Evolutionary conservation across 2,113 vertebrate species (phyloP).

Genomic region (Sceloporus tristichus): DNA sequence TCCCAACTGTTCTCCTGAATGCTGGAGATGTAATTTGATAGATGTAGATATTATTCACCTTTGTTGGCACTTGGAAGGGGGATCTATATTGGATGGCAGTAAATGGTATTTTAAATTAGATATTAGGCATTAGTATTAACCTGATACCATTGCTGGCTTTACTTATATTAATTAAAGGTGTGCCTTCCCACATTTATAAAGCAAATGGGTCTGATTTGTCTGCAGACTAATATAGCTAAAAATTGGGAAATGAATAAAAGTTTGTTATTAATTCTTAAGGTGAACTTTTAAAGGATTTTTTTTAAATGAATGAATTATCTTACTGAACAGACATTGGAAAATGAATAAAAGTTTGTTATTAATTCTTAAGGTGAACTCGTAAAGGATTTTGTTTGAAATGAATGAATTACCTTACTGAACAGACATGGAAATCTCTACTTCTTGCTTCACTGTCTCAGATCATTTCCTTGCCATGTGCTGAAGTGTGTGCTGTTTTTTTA

Average conservation of each 20-base stretch:
- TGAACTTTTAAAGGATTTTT: not conserved
- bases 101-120: not conserved
- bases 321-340: not conserved
- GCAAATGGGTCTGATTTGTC: not conserved
- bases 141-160: not conserved
- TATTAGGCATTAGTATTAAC: not conserved
- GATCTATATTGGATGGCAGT: not conserved
- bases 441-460: not conserved
- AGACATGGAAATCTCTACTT: not conserved
- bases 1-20: not conserved
- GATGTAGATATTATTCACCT: not conserved
- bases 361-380: not conserved
- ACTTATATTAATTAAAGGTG: constrained; percentile 1
- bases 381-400: not conserved
- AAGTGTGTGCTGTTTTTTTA: too few species aligned
- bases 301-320: too few species aligned
- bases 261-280: not conserved
- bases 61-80: not conserved
- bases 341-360: not conserved
- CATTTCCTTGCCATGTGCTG: not conserved
- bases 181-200: not conserved
- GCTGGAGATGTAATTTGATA: not conserved
- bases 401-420: too few species aligned
- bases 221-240: constrained; percentile 1
- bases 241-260: not conserved